phyloP scores from a whole-genome alignment of 2,113 vertebrate species.

The Galbula dea region DNA sequence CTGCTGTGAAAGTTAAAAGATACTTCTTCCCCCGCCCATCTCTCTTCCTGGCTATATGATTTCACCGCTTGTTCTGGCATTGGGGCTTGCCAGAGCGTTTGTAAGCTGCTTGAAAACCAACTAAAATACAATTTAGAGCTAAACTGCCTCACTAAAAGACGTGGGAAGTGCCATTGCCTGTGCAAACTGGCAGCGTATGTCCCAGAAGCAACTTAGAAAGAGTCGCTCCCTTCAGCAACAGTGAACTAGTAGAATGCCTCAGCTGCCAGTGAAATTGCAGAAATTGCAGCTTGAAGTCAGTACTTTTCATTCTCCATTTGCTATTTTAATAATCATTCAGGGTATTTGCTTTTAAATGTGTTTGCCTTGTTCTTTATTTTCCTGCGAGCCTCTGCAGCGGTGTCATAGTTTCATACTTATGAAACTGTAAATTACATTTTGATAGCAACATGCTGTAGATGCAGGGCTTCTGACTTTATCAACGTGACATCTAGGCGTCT shows the following conservation, averaged over 20 bases:
- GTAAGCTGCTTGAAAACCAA: background rate
- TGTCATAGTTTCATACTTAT: background rate
- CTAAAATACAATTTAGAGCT: background rate
- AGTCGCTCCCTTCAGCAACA: background rate
- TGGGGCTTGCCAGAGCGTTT: background rate
- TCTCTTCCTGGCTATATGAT: background rate
- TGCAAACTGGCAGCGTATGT: background rate
- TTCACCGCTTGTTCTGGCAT: background rate
- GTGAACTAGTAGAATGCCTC: background rate
- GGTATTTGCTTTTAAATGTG: background rate
- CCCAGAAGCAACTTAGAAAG: background rate
- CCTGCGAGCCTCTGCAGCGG: background rate
- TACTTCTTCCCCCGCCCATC: background rate
- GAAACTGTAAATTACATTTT: background rate
- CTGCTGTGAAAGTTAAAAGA: background rate
- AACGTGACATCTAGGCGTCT: background rate
- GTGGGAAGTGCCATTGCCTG: background rate
- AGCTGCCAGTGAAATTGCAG: too few species aligned
- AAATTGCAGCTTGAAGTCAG: background rate
- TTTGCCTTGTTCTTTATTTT: background rate
- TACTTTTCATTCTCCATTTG: background rate
- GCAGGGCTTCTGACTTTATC: background rate
- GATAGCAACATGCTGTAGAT: background rate
- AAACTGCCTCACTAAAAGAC: background rate
- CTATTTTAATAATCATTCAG: background rate